These are phyloP conservation scores for Eubucco bourcierii DNA, from an alignment of 2,113 vertebrate species.

Conservation along the genomic window DNA sequence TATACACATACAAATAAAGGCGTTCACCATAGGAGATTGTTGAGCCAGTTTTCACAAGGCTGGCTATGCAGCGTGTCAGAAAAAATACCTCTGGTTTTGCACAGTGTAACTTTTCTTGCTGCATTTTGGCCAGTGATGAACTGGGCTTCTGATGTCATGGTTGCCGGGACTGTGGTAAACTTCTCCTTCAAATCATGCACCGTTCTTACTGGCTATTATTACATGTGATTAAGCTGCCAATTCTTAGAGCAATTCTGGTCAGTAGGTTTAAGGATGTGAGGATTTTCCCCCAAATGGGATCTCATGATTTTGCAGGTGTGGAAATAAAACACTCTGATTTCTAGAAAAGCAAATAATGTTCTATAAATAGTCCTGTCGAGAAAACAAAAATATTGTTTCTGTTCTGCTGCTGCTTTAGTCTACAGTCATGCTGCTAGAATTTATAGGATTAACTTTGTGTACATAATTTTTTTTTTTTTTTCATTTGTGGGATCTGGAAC, in stretches of 20 bases:
- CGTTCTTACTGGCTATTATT: not conserved
- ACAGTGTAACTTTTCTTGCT: not conserved
- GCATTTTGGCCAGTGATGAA: not conserved
- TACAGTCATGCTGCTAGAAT: not conserved
- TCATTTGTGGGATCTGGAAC: constrained; percentile 25
- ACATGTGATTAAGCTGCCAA: not conserved
- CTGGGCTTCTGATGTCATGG: not conserved
- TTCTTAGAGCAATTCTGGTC: not conserved
- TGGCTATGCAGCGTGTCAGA: not conserved
- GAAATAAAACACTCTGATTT: not conserved
- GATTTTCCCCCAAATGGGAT: not conserved
- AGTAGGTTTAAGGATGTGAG: not conserved
- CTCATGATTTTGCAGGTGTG: constrained; percentile 6
- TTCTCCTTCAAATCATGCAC: not conserved
- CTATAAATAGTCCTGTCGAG: constrained; percentile 22
- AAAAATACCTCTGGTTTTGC: not conserved
- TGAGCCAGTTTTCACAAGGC: not conserved
- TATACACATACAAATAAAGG: not conserved
- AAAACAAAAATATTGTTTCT: constrained; percentile 35
- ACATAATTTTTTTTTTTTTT: constrained; percentile 23
- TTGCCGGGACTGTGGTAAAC: not conserved
- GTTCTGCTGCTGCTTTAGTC: not conserved
- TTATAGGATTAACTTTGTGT: constrained; percentile 23
- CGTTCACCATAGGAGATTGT: not conserved
- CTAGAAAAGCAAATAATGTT: constrained; percentile 8